Percentiles rank a stretch among this genome's conserved stretches.
Evolutionary conservation across 2,888 invertebrate genomes (phyloP).

Genomic region (Omphaloscelis lunosa): DNA sequence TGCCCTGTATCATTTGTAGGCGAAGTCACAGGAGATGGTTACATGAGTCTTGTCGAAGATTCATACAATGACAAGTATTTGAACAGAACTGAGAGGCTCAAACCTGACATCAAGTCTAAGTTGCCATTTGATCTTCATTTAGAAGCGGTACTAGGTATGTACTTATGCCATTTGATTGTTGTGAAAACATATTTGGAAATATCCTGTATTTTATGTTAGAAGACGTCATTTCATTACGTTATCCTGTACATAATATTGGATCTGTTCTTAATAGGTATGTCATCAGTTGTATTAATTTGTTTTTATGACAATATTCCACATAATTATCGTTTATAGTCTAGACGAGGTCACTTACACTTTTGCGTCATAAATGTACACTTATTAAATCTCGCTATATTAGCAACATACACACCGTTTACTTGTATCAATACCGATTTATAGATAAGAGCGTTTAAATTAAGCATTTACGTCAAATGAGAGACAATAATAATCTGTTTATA

Average conservation of each 20-base stretch:
- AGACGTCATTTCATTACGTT: background rate
- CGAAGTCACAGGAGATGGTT: constrained; percentile 96
- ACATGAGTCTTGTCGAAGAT: constrained; percentile 93
- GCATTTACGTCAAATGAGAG: constrained; percentile 27
- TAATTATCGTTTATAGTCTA: constrained; percentile 2
- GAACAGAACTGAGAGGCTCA: constrained; percentile 81
- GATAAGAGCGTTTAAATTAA: constrained; percentile 48
- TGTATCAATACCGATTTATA: constrained; percentile 29
- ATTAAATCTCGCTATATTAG: constrained; percentile 22
- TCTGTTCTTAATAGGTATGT: constrained; percentile 90
- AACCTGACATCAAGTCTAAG: constrained; percentile 80
- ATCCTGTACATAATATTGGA: constrained; percentile 1
- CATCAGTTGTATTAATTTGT: constrained; percentile 37
- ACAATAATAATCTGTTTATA: constrained; percentile 37
- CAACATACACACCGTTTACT: constrained; percentile 14
- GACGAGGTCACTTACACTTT: constrained; percentile 53
- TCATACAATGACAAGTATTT: constrained; percentile 84
- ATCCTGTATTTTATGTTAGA: constrained; percentile 11
- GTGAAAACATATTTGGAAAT: background rate
- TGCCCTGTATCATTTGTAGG: constrained; percentile 98
- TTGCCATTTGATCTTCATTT: constrained; percentile 97
- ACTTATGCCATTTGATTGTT: background rate
- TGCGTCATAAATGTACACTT: constrained; percentile 51
- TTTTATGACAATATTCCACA: constrained; percentile 15
- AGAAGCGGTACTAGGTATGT: constrained; percentile 95